Evolutionary conservation across 2,113 vertebrate species (phyloP), one percentile per base, ranked within the genome.

Genomic region (Bufo gargarizans): DNA sequence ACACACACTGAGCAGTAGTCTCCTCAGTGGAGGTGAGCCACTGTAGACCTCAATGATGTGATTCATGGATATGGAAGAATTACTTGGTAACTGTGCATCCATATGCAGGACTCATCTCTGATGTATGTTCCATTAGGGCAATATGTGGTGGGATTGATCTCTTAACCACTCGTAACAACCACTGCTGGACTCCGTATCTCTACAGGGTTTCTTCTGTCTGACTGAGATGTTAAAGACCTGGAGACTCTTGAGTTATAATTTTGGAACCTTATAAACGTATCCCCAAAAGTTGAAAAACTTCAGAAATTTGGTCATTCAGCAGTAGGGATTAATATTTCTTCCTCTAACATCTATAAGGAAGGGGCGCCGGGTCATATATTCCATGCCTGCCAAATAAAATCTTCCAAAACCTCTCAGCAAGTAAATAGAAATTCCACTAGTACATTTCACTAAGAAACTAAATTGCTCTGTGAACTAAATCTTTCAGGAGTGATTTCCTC

Each of bases 401-500:
- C 55, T 61, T 77, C 20, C 84, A 59, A 49, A 49, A 53, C 58
- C 74, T 72, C 65, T 71, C 77, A 53, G 78, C 59, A 43, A 84
- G 87, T 19, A 77, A 78, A 84, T 65, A 83, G 53, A 81, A 63
- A 83, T 82, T 50, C 86, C 79, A 76, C 50, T 55, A 72, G 77
- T 87, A 13, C 53, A 82, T 82, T 77, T 55, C 19, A 53, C 20
- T 56, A 83, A 84, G 58, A 77, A 89, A 83, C 82, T 56, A 78
- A 89, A 89, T 84, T 53, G 49, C 53, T 77, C 49, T 45, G 49
- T 11, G 55, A 82, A 50, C 53, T 82, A 82, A 88, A 88, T 82
- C 86, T 82, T 55, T 82, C 86, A 61, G n/a, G 74, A 86, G 86
- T 82, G 71, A 72, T 84, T 65, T 84, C 79, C 81, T 33, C 81